Base-by-base conservation (phyloP, 2,113 vertebrate genomes). In the Rhinolophus sinicus region DNA sequence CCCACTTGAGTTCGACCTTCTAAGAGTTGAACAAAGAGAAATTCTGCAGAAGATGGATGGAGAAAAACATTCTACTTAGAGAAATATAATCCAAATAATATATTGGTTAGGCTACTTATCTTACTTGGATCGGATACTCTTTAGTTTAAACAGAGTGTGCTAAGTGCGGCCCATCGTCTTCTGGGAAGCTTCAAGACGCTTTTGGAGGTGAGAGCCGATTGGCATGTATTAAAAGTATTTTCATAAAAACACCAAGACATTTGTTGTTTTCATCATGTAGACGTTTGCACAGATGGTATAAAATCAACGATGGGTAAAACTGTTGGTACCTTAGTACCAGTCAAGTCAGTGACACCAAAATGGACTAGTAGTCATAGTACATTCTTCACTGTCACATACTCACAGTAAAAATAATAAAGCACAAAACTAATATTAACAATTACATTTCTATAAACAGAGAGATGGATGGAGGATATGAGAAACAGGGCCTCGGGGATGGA, bases 1-100 rank as follows among this genome's bases (percentile, higher is more conserved):
- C 9, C 11, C 7, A 58, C 62, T 80, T 52, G 50, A 69, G 2
- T 30, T 72, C 65, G 19, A 21, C 24, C 1, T 28, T 52, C 19
- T 35, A 58, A 52, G 21, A 44, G 2, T 18, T 83, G 24, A 78
- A n/a, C 22, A 88, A 70, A 52, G 9, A 94, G 67, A 84, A 47
- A 5, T 10, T 35, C 35, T 92, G 16, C 19, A 88, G 33, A 35
- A 72, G 62, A 9, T 3, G 69, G 1, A 35, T 80, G 11, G 16
- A 28, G 14, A 75, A 88, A 93, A 3, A 40, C 1, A 26, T 21
- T 85, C 35, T 16, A 69, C 21, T 5, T 50, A 56, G 5, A 83
- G 26, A 76, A 93, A 84, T 64, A 70, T 24, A 2, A 47, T 75
- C 70, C 24, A 94, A 89, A 40, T 82, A 73, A 86, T 83, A 64